These are phyloP conservation scores for Musca vetustissima DNA, from an alignment of 1,140 invertebrate genomes.

Conservation along the genomic window DNA sequence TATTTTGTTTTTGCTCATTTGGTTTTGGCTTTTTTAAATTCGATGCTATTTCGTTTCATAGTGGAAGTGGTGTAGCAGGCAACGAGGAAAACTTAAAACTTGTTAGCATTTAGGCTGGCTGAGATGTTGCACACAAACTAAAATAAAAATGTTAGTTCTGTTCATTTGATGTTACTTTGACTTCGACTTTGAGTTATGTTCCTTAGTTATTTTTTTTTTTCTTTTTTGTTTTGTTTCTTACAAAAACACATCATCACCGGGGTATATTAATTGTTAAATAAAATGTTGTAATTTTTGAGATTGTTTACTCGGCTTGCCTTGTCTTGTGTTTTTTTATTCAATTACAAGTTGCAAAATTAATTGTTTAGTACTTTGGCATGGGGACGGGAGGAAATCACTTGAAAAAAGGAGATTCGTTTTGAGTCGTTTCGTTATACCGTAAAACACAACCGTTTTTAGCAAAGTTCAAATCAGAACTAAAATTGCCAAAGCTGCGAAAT, in stretches of 20 bases:
- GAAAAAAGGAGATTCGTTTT: background rate
- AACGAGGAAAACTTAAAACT: slow-evolving; percentile 20
- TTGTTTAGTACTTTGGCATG: too few relatives aligned
- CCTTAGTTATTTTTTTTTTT: too few relatives aligned
- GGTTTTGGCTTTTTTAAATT: too few relatives aligned
- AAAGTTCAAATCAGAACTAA: slow-evolving; percentile 24
- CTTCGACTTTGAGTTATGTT: too few relatives aligned
- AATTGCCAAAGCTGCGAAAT: slow-evolving; percentile 19
- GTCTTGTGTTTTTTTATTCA: background rate
- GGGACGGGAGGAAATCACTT: background rate
- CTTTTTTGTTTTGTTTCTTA: too few relatives aligned
- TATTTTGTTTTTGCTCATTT: too few relatives aligned
- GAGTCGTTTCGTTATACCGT: background rate
- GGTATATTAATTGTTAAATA: background rate
- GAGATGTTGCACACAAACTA: too few relatives aligned
- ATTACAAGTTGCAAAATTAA: too few relatives aligned
- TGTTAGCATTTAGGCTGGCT: slow-evolving; percentile 16
- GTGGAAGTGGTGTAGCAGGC: slow-evolving; percentile 2
- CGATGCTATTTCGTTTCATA: background rate
- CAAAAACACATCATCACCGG: background rate
- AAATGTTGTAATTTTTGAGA: background rate
- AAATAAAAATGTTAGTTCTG: too few relatives aligned
- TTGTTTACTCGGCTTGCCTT: slow-evolving; percentile 1
- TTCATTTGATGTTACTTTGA: too few relatives aligned
- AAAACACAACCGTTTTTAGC: slow-evolving; percentile 20